Base-by-base conservation (phyloP, 2,113 vertebrate species). In the Sisor rabdophorus region DNA sequence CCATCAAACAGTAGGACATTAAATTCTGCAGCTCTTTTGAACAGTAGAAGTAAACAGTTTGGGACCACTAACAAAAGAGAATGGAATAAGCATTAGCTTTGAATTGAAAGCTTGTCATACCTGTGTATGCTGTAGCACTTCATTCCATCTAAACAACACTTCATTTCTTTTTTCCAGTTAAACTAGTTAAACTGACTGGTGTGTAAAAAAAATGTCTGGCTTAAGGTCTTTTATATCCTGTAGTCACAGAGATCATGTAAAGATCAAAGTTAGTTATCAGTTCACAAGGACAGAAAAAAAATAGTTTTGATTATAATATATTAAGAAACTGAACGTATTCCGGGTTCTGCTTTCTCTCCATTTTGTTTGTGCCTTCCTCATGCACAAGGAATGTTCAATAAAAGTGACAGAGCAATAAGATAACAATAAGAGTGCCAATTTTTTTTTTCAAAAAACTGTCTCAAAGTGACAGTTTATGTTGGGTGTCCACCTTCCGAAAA, bases 21-120 rank as follows among this genome's bases (percentile, higher is more conserved):
- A n/a, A 79, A 64, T 79, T 64, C 70, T 36, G 55, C 32, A 71
- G 77, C 11, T 65, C 68, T 82, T 71, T 20, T 82, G n/a, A n/a
- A 76, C 20, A 26, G 67, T 54, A 16, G 48, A 73, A 61, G 58
- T 67, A 76, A 79, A 61, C 69, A 36, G 30, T 69, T 36, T 48
- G 56, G 50, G 1, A 30, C 44, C 59, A 76, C 65, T 52, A 53
- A 68, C 63, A 76, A 28, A 71, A 59, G 11, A n/a, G 32, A 15
- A 30, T 30, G 63, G 26, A 56, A 67, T 79, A 52, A 9, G 59
- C 20, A 3, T 59, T 58, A 73, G 58, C 4, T 36, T 36, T 52
- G 56, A 55, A 72, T 71, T 30, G 16, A 15, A 30, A 75, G 53
- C 55, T 32, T 73, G 48, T 76, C 67, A 26, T 82, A 71, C 65